phyloP scores from a whole-genome alignment of 30 jellyfish, hydroid and myxozoan species.

The Turritopsis rubra region DNA sequence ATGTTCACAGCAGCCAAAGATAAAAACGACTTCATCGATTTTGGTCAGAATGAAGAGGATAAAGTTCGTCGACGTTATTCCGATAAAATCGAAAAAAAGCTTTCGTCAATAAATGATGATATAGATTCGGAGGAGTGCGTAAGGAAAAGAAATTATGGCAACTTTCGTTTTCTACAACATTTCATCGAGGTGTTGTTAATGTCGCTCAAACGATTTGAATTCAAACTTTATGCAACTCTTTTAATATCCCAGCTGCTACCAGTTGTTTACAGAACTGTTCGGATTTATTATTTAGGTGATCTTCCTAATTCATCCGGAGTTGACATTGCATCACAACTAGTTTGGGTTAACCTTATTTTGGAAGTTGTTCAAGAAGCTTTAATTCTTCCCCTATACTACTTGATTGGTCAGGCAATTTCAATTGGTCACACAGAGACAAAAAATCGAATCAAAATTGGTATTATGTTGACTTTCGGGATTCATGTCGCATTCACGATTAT shows the following conservation, averaged over 20 bases:
- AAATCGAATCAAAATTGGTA: neutral
- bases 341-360: conserved; percentile 1
- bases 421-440: neutral
- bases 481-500: neutral
- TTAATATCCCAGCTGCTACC: neutral
- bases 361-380: conserved; percentile 11
- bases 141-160: neutral
- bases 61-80: neutral
- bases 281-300: conserved; percentile 8
- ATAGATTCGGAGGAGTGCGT: neutral
- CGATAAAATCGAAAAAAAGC: neutral
- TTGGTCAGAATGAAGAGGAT: neutral
- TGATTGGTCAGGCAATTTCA: conserved; percentile 12
- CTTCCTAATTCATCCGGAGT: neutral
- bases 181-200: neutral
- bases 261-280: conserved; percentile 9
- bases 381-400: neutral
- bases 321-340: conserved; percentile 9
- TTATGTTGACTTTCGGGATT: conserved; percentile 3
- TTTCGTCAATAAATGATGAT: neutral
- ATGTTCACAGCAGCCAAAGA: neutral
- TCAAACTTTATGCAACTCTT: neutral
- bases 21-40: too few relatives aligned
- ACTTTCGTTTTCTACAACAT: neutral
- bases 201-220: neutral